These are phyloP conservation scores for Diarsia dahlii DNA, from an alignment of 2,888 invertebrate genomes.

Conservation along the genomic window DNA sequence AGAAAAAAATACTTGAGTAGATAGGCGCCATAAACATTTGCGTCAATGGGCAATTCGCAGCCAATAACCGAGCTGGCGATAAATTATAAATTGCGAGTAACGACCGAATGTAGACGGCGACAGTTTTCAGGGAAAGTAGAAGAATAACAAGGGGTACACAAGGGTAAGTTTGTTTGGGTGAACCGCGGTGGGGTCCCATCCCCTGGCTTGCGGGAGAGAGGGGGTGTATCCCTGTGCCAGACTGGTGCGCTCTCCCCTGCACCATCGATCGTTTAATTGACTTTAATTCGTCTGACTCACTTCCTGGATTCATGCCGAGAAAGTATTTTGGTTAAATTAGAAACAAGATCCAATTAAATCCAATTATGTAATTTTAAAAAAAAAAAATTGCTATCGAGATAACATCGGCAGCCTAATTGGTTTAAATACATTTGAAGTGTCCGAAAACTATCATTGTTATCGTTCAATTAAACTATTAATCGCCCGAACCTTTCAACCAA, in stretches of 20 bases:
- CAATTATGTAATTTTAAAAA: no score
- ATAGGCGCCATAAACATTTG: slow-evolving; percentile 23
- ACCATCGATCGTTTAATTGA: slow-evolving; percentile 82
- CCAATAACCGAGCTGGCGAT: slow-evolving; percentile 34
- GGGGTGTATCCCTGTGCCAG: slow-evolving; percentile 74
- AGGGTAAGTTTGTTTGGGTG: slow-evolving; percentile 78
- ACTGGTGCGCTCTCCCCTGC: slow-evolving; percentile 75
- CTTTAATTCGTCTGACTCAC: slow-evolving; percentile 79
- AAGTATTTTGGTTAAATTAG: slow-evolving; percentile 35
- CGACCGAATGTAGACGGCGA: slow-evolving; percentile 48
- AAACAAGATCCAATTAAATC: slow-evolving; percentile 24
- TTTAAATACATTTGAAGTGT: neutral
- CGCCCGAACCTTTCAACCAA: slow-evolving; percentile 7
- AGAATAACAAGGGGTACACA: slow-evolving; percentile 62
- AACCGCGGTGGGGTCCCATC: slow-evolving; percentile 66
- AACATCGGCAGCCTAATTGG: slow-evolving; percentile 1
- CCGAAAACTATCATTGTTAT: slow-evolving; percentile 8
- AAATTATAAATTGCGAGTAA: slow-evolving; percentile 51
- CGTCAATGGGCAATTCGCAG: slow-evolving; percentile 19
- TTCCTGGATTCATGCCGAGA: slow-evolving; percentile 65
- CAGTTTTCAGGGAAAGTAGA: slow-evolving; percentile 66
- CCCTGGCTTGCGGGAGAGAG: slow-evolving; percentile 48
- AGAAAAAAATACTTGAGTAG: slow-evolving; percentile 22
- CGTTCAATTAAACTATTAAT: slow-evolving; percentile 13
- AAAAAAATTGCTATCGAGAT: slow-evolving; percentile 24